Conservation (phyloP, 2,797 vertebrate species). For the Tragopan temminckii region DNA sequence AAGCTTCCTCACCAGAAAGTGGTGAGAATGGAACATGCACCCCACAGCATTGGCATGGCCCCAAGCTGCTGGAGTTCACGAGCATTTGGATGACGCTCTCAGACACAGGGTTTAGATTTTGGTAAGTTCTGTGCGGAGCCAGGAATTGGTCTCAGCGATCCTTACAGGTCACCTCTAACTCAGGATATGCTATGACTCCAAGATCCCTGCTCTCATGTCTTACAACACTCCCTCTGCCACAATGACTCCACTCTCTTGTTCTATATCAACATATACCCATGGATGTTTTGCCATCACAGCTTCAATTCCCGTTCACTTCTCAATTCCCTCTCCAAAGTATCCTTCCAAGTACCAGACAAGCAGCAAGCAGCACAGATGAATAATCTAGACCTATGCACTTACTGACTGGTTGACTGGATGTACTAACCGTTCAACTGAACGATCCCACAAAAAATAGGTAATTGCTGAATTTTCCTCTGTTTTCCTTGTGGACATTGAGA, state of each 20-base stretch:
- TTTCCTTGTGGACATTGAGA: neutral
- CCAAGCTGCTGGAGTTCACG: neutral
- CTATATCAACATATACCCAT: rapidly evolving
- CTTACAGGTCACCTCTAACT: neutral
- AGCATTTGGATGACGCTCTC: neutral
- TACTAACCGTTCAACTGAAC: neutral
- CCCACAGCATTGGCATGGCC: neutral
- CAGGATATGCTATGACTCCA: neutral
- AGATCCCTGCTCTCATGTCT: neutral
- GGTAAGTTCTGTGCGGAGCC: neutral
- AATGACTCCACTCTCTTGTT: neutral
- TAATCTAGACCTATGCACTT: neutral
- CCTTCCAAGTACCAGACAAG: neutral
- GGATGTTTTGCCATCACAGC: no score
- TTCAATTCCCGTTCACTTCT: neutral
- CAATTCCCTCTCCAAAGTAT: neutral
- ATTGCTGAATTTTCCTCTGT: neutral
- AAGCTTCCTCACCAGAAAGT: neutral
- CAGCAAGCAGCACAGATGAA: neutral
- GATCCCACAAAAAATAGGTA: rapidly evolving
- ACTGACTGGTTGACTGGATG: neutral
- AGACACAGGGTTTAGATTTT: neutral
- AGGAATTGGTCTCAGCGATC: neutral
- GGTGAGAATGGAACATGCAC: neutral
- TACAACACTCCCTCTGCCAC: neutral